Conservation (phyloP, 2,888 invertebrate species). For the Orthonychiurus folsomi region DNA sequence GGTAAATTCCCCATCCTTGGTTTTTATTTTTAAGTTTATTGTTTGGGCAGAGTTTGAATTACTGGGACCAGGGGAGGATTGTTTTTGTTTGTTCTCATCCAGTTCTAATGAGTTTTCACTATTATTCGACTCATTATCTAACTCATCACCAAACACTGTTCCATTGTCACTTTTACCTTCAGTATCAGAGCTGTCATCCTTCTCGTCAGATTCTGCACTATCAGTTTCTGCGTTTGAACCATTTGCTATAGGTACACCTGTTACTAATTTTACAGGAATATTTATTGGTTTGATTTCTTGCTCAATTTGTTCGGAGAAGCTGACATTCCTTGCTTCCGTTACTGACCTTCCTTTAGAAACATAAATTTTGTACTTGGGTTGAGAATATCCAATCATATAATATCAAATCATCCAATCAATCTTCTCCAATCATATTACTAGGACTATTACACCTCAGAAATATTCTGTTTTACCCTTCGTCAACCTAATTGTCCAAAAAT, state of each 20-base stretch:
- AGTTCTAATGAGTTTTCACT: neutral
- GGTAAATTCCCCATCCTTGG: too few species aligned
- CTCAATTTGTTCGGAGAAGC: constrained; percentile 8
- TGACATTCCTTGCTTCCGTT: constrained; percentile 10
- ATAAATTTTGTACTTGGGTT: neutral
- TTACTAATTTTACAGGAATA: neutral
- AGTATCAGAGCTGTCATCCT: neutral
- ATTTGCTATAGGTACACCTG: neutral
- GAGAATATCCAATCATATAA: constrained; percentile 4
- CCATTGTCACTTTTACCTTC: neutral
- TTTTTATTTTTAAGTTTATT: too few species aligned
- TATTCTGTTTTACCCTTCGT: too few species aligned
- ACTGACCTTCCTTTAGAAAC: neutral
- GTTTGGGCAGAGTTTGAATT: neutral
- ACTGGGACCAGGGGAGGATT: neutral
- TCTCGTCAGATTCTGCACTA: neutral
- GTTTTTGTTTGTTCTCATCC: neutral
- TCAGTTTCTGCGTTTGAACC: neutral
- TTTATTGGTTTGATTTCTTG: neutral
- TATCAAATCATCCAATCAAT: too few species aligned
- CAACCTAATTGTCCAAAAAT: too few species aligned
- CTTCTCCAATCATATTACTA: too few species aligned
- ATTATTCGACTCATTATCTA: neutral
- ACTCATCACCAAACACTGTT: too few species aligned
- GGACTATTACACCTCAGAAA: too few species aligned